Percentiles rank a stretch among this genome's conserved stretches.
Conservation (phyloP, 1,140 invertebrate genomes). For the Physella acuta region DNA sequence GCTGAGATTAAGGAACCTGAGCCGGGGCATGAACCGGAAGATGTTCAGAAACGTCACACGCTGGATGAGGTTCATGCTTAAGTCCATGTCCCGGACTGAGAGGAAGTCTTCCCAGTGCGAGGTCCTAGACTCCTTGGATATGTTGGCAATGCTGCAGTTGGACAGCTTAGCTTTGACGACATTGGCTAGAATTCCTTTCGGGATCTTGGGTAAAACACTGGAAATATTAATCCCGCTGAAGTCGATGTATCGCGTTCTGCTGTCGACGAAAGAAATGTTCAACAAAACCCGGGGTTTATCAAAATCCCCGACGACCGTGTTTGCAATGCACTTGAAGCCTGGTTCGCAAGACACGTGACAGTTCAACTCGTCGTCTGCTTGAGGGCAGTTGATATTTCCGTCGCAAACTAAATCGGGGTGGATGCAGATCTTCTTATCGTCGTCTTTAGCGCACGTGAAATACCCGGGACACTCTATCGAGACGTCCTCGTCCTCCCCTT, state of each 20-base stretch:
- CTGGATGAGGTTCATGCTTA: too few species aligned
- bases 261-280: neutral
- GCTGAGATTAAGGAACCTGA: too few species aligned
- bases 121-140: too few species aligned
- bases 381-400: slow-evolving; percentile 1
- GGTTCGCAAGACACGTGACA: neutral
- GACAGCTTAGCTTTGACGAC: too few species aligned
- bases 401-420: slow-evolving; percentile 12
- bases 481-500: slow-evolving; percentile 2
- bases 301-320: neutral
- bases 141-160: too few species aligned
- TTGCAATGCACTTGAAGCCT: neutral
- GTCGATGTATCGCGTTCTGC: neutral
- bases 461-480: neutral
- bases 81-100: too few species aligned
- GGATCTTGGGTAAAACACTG: neutral
- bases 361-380: slow-evolving; percentile 5
- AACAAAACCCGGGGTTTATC: neutral
- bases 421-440: neutral
- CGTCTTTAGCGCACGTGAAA: neutral
- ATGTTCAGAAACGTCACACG: too few species aligned
- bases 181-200: too few species aligned
- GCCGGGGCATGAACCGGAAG: too few species aligned
- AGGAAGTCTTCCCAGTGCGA: too few species aligned
- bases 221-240: neutral